Conservation (phyloP, 1,140 invertebrate species). For the Lanistes nyassanus region DNA sequence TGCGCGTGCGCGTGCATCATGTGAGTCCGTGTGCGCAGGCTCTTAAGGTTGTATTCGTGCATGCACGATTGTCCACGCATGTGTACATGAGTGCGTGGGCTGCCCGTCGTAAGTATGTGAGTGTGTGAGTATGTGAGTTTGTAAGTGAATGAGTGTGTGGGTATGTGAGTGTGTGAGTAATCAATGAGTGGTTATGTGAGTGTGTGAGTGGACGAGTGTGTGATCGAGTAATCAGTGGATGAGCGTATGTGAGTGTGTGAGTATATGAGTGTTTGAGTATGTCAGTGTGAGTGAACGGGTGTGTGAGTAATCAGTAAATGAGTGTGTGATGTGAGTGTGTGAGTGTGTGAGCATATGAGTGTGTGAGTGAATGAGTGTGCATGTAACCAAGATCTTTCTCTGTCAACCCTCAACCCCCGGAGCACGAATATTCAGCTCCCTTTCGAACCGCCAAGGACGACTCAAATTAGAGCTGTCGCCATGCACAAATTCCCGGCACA, state of each 20-base stretch:
- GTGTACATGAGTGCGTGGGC: neutral
- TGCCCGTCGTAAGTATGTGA: neutral
- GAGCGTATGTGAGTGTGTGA: constrained; percentile 18
- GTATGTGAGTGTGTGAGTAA: neutral
- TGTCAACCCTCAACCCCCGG: too few species aligned
- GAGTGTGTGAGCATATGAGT: too few species aligned
- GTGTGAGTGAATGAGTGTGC: neutral
- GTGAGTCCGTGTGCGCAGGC: too few species aligned
- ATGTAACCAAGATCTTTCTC: too few species aligned
- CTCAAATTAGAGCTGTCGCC: neutral
- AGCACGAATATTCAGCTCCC: too few species aligned
- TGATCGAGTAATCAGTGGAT: too few species aligned
- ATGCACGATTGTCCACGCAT: neutral
- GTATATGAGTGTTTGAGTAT: too few species aligned
- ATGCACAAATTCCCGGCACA: neutral
- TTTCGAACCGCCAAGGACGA: neutral
- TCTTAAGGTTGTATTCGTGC: constrained; percentile 4
- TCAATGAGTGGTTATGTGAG: neutral
- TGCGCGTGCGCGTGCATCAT: too few species aligned
- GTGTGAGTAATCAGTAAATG: neutral
- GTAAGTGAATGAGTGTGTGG: neutral
- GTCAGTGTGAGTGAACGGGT: constrained; percentile 9
- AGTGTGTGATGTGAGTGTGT: neutral
- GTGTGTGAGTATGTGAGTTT: neutral
- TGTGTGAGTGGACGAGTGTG: constrained; percentile 1